phyloP scores from a whole-genome alignment of 1,140 invertebrate genomes.

The Scaptomyza graminum region DNA sequence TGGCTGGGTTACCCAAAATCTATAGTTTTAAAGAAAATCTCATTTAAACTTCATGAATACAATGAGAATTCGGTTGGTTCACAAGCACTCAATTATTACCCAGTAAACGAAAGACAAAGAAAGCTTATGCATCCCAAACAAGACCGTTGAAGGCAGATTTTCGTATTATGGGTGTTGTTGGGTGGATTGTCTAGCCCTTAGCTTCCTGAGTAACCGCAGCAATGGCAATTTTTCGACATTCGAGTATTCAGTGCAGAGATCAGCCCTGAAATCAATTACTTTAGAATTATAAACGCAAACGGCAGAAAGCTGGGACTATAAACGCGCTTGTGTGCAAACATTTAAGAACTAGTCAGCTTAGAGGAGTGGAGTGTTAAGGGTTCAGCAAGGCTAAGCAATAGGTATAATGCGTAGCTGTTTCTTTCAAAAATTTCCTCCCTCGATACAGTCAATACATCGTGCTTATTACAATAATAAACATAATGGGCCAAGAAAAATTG shows the following conservation, averaged over 20 bases:
- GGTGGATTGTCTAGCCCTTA: no score
- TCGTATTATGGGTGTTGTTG: no score
- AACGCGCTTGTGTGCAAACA: constrained; percentile 81
- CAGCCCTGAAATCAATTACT: constrained; percentile 71
- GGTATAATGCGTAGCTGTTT: constrained; percentile 64
- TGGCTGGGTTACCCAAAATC: no score
- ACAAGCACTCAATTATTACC: no score
- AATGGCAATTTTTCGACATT: constrained; percentile 67
- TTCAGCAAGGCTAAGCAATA: constrained; percentile 56
- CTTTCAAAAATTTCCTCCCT: background rate
- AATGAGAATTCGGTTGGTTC: no score
- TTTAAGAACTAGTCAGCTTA: constrained; percentile 46
- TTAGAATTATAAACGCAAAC: constrained; percentile 82
- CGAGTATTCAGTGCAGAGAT: constrained; percentile 52
- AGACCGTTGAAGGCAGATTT: no score
- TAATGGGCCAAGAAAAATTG: constrained; percentile 71
- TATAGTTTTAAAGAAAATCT: no score
- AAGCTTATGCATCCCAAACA: no score
- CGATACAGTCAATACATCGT: constrained; percentile 21
- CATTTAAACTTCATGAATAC: no score
- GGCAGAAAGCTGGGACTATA: constrained; percentile 71
- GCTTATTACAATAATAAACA: constrained; percentile 76
- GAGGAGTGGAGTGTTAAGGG: constrained; percentile 7
- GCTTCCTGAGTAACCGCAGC: constrained; percentile 60
- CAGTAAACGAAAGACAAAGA: no score